phyloP scores from a whole-genome alignment of 1,140 invertebrate species.

The Bactericera cockerelli region DNA sequence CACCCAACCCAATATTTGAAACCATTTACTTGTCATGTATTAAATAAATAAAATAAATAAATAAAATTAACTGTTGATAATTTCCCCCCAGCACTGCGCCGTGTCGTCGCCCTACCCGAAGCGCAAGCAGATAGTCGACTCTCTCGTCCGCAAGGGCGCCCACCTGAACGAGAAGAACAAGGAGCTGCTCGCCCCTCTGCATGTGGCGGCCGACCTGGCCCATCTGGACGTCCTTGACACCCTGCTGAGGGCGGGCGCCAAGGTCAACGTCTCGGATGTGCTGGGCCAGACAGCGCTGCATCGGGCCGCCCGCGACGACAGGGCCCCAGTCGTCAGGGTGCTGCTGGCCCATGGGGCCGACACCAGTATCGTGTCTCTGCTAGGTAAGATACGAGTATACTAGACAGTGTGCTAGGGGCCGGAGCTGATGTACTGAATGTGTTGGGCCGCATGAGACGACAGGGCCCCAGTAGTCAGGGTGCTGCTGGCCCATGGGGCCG shows the following conservation, averaged over 20 bases:
- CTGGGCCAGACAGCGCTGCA: conserved; percentile 68
- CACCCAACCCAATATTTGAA: too few relatives aligned
- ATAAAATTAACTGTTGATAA: too few relatives aligned
- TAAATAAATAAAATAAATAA: too few relatives aligned
- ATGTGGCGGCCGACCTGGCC: conserved; percentile 78
- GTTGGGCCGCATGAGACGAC: conserved; percentile 69
- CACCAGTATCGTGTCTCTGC: conserved; percentile 61
- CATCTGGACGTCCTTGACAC: conserved; percentile 86
- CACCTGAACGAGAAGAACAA: conserved; percentile 91
- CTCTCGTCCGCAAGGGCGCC: conserved; percentile 69
- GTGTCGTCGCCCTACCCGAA: conserved; percentile 73
- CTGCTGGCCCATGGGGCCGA: conserved; percentile 80
- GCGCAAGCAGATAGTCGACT: conserved; percentile 70
- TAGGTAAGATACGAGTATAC: too few relatives aligned
- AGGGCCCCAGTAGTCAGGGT: conserved; percentile 77
- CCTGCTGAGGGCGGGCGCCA: conserved; percentile 66
- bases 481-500: conserved; percentile 74
- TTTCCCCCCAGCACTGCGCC: conserved; percentile 49
- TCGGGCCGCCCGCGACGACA: conserved; percentile 69
- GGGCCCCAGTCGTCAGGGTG: conserved; percentile 73
- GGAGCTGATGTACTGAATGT: conserved; percentile 76
- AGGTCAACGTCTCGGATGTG: conserved; percentile 77
- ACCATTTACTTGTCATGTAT: too few relatives aligned
- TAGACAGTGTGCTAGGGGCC: conserved; percentile 74
- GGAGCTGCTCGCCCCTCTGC: conserved; percentile 77